phyloP scores from a whole-genome alignment of 1,140 invertebrate genomes.

The Panagrolaimus sp. region DNA sequence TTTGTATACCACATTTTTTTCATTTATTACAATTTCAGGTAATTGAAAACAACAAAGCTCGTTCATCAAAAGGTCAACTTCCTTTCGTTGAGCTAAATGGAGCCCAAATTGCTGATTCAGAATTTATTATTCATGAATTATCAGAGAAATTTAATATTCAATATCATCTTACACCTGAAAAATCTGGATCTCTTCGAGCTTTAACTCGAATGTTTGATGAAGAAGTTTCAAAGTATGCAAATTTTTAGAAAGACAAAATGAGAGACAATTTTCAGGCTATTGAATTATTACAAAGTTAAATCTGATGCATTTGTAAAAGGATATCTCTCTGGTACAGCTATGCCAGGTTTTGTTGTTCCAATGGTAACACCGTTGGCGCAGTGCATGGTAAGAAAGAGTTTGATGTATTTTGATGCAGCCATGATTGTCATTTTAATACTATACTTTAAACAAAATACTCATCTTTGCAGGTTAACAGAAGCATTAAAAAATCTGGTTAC shows the following conservation, averaged over 20 bases:
- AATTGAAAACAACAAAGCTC: slow-evolving; percentile 15
- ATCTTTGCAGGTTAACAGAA: not conserved
- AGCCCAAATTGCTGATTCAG: slow-evolving; percentile 37
- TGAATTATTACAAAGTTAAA: not conserved
- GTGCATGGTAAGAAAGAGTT: no score
- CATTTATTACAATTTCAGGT: slow-evolving; percentile 21
- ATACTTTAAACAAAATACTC: not conserved
- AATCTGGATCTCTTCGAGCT: not conserved
- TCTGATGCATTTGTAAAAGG: not conserved
- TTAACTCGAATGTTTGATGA: slow-evolving; percentile 2
- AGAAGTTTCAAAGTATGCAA: not conserved
- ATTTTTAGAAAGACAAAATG: not conserved
- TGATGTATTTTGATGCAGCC: no score
- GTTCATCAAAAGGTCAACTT: slow-evolving; percentile 28
- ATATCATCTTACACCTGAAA: not conserved
- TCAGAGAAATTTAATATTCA: not conserved
- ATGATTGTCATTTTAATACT: no score
- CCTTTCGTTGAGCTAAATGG: slow-evolving; percentile 43
- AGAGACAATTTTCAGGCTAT: not conserved
- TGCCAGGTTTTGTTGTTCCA: no score
- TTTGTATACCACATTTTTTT: no score
- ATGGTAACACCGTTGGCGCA: no score
- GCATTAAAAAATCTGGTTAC: not conserved
- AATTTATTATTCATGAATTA: slow-evolving; percentile 27
- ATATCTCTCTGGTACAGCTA: no score